Percentiles rank a stretch among this genome's conserved stretches.
Conservation (phyloP, 2,888 invertebrate genomes). For the Diplolepis rosae region DNA sequence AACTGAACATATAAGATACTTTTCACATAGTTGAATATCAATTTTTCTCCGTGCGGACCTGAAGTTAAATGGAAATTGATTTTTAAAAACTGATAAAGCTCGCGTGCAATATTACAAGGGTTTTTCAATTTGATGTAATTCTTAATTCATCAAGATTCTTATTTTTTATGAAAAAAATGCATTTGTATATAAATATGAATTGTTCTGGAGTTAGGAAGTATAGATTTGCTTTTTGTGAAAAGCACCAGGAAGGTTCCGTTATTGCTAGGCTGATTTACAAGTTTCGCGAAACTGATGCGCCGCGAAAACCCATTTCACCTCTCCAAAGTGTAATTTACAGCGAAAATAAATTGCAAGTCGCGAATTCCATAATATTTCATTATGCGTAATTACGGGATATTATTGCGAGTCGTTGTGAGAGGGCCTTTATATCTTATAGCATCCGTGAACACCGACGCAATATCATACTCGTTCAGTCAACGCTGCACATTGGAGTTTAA, state of each 20-base stretch:
- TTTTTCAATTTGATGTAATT: too few relatives aligned
- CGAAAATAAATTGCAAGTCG: constrained; percentile 19
- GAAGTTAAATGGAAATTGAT: too few relatives aligned
- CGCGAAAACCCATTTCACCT: background rate
- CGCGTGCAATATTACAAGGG: too few relatives aligned
- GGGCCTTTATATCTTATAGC: constrained; percentile 14
- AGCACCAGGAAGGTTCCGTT: background rate
- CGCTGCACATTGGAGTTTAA: constrained; percentile 37
- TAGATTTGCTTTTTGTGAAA: background rate
- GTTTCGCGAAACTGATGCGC: constrained; percentile 24
- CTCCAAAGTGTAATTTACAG: constrained; percentile 3
- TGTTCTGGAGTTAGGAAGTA: too few relatives aligned
- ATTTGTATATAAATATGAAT: too few relatives aligned
- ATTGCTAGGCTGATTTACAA: background rate
- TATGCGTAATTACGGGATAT: constrained; percentile 26
- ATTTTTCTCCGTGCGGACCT: too few relatives aligned
- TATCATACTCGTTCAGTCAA: constrained; percentile 42
- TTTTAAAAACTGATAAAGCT: too few relatives aligned
- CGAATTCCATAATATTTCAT: constrained; percentile 17
- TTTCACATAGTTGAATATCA: too few relatives aligned
- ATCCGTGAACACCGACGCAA: constrained; percentile 2
- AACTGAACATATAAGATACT: too few relatives aligned
- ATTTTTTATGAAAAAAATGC: too few relatives aligned
- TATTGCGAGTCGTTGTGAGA: constrained; percentile 3
- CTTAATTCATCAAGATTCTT: too few relatives aligned